A percentile compares a stretch with the other conserved stretches of the same genome.
phyloP scores from a whole-genome alignment of 2,113 vertebrate genomes.

The Aleadryas rufinucha region DNA sequence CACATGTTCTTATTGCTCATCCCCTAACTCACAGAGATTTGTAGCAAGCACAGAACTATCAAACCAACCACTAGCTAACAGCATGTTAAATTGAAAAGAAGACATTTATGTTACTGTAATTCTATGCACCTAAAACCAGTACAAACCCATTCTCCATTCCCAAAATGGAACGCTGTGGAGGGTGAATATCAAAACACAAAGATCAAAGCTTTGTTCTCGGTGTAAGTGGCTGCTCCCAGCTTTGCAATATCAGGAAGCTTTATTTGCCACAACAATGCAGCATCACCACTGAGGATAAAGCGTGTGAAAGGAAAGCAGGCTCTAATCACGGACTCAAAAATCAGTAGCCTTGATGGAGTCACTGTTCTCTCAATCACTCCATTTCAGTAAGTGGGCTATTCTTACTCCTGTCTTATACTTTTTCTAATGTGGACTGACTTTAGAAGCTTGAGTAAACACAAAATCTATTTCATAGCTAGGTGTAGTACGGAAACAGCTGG shows the following conservation, averaged over 20 bases:
- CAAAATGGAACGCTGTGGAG: neutral
- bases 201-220: neutral
- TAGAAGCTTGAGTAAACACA: neutral
- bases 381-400: neutral
- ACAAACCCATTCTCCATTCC: neutral
- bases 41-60: neutral
- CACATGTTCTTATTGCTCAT: neutral
- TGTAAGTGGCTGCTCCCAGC: neutral
- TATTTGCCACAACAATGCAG: neutral
- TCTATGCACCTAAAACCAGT: neutral
- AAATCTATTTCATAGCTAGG: neutral
- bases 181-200: neutral
- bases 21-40: neutral
- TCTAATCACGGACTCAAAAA: neutral
- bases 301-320: neutral
- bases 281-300: neutral
- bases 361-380: neutral
- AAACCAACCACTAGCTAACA: neutral
- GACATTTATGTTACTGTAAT: neutral
- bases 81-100: neutral
- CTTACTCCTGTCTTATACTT: neutral
- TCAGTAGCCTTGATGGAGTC: neutral
- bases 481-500: neutral
- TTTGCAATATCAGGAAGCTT: neutral
- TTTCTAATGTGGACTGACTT: neutral